Percentiles rank a stretch among this genome's conserved stretches.
Evolutionary conservation across 2,113 vertebrate species (phyloP).

Genomic region (Ammodytes dubius): DNA sequence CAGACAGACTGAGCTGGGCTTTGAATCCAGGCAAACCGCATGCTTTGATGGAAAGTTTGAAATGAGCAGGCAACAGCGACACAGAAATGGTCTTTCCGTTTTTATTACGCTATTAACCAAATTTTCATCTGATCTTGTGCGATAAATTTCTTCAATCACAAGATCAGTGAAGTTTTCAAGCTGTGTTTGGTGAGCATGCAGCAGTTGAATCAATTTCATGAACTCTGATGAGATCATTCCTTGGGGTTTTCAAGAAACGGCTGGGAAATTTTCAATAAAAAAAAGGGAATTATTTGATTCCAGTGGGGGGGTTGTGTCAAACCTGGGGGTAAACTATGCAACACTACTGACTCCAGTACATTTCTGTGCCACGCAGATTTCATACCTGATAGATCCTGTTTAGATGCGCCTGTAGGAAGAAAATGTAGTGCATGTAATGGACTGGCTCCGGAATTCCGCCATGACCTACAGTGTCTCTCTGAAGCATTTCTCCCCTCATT

Average conservation of each 20-base stretch:
- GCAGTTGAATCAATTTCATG: constrained; percentile 71
- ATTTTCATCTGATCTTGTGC: constrained; percentile 63
- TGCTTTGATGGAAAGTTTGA: constrained; percentile 72
- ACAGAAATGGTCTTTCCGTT: constrained; percentile 75
- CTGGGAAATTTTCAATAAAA: constrained; percentile 64
- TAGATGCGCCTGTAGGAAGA: constrained; percentile 86
- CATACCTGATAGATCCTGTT: constrained; percentile 91
- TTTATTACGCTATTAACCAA: constrained; percentile 39
- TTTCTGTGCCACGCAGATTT: constrained; percentile 81
- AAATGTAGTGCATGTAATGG: constrained; percentile 85
- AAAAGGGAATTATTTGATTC: constrained; percentile 64
- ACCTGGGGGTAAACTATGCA: constrained; percentile 67
- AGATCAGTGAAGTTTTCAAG: constrained; percentile 68
- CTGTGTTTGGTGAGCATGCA: constrained; percentile 75
- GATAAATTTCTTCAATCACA: constrained; percentile 46
- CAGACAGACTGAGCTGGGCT: constrained; percentile 62
- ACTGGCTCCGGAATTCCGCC: constrained; percentile 65
- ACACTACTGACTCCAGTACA: constrained; percentile 76
- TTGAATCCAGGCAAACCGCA: constrained; percentile 67
- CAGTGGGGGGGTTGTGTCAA: constrained; percentile 60
- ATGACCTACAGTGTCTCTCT: constrained; percentile 57
- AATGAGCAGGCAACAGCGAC: constrained; percentile 76
- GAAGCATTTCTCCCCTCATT: constrained; percentile 58
- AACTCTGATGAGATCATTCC: constrained; percentile 76
- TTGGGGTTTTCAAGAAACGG: constrained; percentile 73